Base-by-base conservation (phyloP, 2,113 vertebrate genomes). In the Motacilla alba region DNA sequence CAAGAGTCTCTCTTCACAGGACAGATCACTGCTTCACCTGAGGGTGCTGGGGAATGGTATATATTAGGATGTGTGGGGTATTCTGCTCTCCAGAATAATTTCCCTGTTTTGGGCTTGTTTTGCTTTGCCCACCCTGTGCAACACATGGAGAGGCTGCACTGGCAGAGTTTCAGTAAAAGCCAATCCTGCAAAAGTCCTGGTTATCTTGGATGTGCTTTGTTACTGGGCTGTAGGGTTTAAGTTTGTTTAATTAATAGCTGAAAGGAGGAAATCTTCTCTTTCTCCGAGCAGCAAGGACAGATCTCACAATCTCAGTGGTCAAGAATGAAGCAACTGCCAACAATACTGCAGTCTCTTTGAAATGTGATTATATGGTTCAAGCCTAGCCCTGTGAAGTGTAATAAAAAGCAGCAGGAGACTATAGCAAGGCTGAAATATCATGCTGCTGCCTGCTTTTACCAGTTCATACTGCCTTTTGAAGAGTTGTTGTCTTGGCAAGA, bases 341-440 rank as follows among this genome's bases (percentile, higher is more conserved):
- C 86, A 81, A 44, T 77, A 47, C 70, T 76, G 47, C 33, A 87
- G 69, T 43, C 31, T 66, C 90, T 96, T 93, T 96, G 91, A 95
- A 96, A 96, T 95, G 69, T 95, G 95, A 94, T 93, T 84, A 92
- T 79, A 80, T 52, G 91, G 95, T 96, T 95, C 74, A 63, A 92
- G 81, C 52, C 62, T 66, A 96, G 83, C 90, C 72, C 93, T 87
- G 81, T 90, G 94, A 79, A 95, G 88, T 91, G 68, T 75, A 96
- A 95, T 94, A 94, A 95, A 95, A 95, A 69, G 52, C 93, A 92
- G 74, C 58, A 52, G 94, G 94, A 95, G 86, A 56, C 87, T 91
- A 66, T 56, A 88, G 72, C 78, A 75, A 69, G 81, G 92, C 88
- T 95, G 78, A 68, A 91, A 87, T 82, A 60, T 60, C 72, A 44